phyloP scores from a whole-genome alignment of 2,113 vertebrate genomes.

The Hemibagrus wyckioides region DNA sequence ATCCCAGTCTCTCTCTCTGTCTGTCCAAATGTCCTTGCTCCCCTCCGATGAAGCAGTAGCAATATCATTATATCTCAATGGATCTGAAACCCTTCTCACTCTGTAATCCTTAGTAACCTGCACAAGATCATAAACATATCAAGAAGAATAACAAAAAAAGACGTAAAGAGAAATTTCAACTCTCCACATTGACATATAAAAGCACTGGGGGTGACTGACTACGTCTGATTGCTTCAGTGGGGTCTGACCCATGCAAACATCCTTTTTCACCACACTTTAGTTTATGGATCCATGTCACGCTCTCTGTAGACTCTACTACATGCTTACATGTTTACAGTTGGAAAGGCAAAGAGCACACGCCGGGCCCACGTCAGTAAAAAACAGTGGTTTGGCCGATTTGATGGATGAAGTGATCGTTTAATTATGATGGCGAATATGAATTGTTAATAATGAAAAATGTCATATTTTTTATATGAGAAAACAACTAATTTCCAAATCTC shows the following conservation, averaged over 20 bases:
- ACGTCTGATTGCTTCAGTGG: slow-evolving; percentile 52
- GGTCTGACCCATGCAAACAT: slow-evolving; percentile 41
- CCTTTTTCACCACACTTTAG: slow-evolving; percentile 71
- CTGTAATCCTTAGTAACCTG: slow-evolving; percentile 84
- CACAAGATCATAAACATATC: slow-evolving; percentile 78
- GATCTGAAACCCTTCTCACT: slow-evolving; percentile 79
- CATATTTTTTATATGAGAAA: not conserved
- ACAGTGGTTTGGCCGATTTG: not conserved
- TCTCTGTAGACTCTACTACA: slow-evolving; percentile 24
- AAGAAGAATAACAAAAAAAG: slow-evolving; percentile 63
- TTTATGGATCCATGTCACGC: slow-evolving; percentile 73
- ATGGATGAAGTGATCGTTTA: slow-evolving; percentile 5
- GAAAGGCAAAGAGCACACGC: not conserved
- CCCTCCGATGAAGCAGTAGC: slow-evolving; percentile 79
- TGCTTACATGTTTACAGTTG: not conserved
- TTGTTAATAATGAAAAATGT: not conserved
- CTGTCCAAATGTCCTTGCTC: slow-evolving; percentile 82
- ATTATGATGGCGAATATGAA: slow-evolving; percentile 1
- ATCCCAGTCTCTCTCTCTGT: slow-evolving; percentile 80
- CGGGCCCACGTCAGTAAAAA: not conserved
- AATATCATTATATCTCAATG: slow-evolving; percentile 83
- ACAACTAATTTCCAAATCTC: not conserved
- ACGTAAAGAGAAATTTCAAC: slow-evolving; percentile 59
- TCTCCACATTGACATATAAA: slow-evolving; percentile 75
- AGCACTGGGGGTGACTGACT: slow-evolving; percentile 63